Base-by-base conservation (phyloP, 2,797 vertebrate genomes). In the Lagodon rhomboides region DNA sequence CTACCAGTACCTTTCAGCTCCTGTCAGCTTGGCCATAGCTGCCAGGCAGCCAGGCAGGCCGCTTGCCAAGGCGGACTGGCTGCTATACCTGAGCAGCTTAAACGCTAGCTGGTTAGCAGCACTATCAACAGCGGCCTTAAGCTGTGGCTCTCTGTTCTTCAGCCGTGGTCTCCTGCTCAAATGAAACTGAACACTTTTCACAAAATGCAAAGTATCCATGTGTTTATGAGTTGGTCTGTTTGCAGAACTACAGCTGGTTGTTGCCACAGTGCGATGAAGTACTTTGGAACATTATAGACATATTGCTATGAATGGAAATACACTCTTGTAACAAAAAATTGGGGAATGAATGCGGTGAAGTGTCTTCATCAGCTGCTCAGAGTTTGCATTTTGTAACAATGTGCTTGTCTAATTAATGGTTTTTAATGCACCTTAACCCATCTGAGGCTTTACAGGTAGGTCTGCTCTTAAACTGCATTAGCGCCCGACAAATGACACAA, bases 1-100 rank as follows among this genome's bases (percentile, higher is more conserved):
- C 64, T 25, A 53, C 63, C 44, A 47, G 41, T 66, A 76, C 64
- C 73, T 74, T 54, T 78, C 79, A 77, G 67, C 55, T 76, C 49
- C 49, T 68, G 44, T 69, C 78, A 73, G 70, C 63, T 7, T 13
- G 49, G 44, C 67, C 49, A 25, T 56, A 43, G 51, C 27, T 9
- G 16, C 56, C 23, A 60, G 68, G 79, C 83, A 69, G 75, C 63
- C 74, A 60, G 22, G 13, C 64, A 49, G 68, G 64, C 44, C 62
- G 10, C 61, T 25, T 41, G 75, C 73, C 76, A 77, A 72, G 43
- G 67, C 30, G 9, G 25, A 41, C 74, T 41, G 73, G 49, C 68
- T 47, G 71, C 72, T 73, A 7, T 7, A 68, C 23, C 16, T 5
- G 0, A 76, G 27, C 59, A 71, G 65, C 74, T 61, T 73, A 47